phyloP scores from a whole-genome alignment of 1,140 invertebrate genomes.

The Diplogasteroides magnus region DNA sequence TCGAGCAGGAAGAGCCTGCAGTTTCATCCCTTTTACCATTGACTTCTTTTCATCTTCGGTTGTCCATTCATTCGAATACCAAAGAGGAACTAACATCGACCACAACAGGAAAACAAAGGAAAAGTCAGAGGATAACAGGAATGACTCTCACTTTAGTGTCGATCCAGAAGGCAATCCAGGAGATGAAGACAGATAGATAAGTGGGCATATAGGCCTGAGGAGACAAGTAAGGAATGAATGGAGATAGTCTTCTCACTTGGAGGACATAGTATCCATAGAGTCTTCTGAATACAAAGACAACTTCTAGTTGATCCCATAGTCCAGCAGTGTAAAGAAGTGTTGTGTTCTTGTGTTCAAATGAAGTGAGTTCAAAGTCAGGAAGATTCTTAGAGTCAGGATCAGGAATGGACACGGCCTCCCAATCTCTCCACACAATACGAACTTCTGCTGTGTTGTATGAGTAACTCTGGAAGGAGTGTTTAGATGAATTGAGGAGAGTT shows the following conservation, averaged over 20 bases:
- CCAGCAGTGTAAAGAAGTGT: constrained; percentile 52
- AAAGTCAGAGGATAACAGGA: too few species aligned
- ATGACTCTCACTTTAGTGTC: constrained; percentile 39
- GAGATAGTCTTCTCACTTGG: constrained; percentile 29
- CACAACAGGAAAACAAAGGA: too few species aligned
- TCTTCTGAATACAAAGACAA: constrained; percentile 46
- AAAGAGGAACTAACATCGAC: too few species aligned
- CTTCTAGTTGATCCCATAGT: constrained; percentile 52
- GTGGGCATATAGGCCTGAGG: constrained; percentile 45
- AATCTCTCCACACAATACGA: constrained; percentile 49
- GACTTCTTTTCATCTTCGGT: too few species aligned
- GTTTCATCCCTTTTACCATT: too few species aligned
- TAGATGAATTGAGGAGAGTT: too few species aligned
- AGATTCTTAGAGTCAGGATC: constrained; percentile 49
- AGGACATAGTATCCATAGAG: constrained; percentile 53
- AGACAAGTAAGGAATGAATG: background rate
- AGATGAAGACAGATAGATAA: constrained; percentile 40
- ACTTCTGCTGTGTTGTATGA: constrained; percentile 55
- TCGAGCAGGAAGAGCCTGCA: constrained; percentile 45
- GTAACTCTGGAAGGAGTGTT: constrained; percentile 43
- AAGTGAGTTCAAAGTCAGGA: constrained; percentile 50
- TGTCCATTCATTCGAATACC: too few species aligned
- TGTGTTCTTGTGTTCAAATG: constrained; percentile 32
- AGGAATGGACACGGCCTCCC: constrained; percentile 53
- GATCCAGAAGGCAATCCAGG: constrained; percentile 53